Evolutionary conservation across 2,797 vertebrate species (phyloP).

Genomic region (Steatocranus sp.): DNA sequence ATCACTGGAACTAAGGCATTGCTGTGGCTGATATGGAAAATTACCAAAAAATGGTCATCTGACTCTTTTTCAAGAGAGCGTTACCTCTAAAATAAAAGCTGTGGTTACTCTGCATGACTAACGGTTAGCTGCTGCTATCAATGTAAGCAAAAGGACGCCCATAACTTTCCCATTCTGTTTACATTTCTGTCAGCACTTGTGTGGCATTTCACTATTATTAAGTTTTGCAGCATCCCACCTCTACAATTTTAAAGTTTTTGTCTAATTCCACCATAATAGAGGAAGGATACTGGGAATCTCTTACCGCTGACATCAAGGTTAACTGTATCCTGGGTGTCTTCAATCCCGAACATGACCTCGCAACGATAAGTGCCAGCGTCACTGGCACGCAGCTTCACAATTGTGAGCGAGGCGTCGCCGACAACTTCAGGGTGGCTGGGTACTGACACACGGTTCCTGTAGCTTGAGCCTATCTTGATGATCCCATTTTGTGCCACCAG

Average conservation of each 20-base stretch:
- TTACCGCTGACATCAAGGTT: constrained; percentile 87
- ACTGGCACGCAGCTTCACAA: constrained; percentile 90
- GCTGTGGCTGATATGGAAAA: neutral
- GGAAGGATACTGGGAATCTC: constrained; percentile 16
- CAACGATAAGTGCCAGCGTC: constrained; percentile 93
- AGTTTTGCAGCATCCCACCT: constrained; percentile 1
- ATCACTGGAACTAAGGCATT: neutral
- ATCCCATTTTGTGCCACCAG: constrained; percentile 90
- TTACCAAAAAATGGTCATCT: neutral
- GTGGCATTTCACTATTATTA: constrained; percentile 45
- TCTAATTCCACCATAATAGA: neutral
- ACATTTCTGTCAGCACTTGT: constrained; percentile 46
- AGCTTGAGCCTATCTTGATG: constrained; percentile 88
- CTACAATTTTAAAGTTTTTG: neutral
- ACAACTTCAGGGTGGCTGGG: constrained; percentile 85
- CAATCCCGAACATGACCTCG: constrained; percentile 92
- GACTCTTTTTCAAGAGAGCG: neutral
- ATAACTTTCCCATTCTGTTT: constrained; percentile 21
- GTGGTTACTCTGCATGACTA: constrained; percentile 44
- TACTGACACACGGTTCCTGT: constrained; percentile 89
- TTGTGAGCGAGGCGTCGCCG: constrained; percentile 87
- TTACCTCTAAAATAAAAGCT: constrained; percentile 42
- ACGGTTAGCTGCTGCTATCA: constrained; percentile 39
- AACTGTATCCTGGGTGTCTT: constrained; percentile 87
- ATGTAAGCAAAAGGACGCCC: constrained; percentile 30